phyloP scores from a whole-genome alignment of 2,113 vertebrate genomes.

The Emydocephalus ijimae region DNA sequence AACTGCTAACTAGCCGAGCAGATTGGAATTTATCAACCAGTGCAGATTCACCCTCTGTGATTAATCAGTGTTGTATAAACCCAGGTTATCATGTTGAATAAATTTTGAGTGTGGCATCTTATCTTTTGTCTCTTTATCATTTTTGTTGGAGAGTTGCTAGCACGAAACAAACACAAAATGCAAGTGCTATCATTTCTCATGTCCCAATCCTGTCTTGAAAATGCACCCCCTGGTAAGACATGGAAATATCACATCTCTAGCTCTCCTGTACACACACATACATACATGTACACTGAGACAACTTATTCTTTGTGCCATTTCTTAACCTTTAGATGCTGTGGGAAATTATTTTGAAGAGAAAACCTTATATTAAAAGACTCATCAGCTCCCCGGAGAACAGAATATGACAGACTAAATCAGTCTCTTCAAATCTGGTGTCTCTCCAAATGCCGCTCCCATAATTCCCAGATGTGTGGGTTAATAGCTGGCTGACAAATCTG shows the following conservation, averaged over 20 bases:
- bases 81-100: neutral
- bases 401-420: neutral
- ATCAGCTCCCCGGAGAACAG: neutral
- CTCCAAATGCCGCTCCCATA: neutral
- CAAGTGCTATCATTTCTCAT: neutral
- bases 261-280: neutral
- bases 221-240: neutral
- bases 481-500: neutral
- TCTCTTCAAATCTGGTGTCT: neutral
- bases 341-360: neutral
- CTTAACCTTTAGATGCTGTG: neutral
- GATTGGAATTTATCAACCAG: neutral
- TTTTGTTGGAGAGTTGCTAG: neutral
- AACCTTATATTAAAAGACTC: neutral
- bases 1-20: neutral
- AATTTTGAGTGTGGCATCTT: neutral
- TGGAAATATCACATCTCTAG: neutral
- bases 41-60: neutral
- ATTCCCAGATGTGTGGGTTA: neutral
- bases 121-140: neutral
- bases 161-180: neutral
- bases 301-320: neutral
- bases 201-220: neutral
- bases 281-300: neutral
- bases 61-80: neutral